Conservation (phyloP, 1,140 invertebrate genomes). For the Bombus terrestris region DNA sequence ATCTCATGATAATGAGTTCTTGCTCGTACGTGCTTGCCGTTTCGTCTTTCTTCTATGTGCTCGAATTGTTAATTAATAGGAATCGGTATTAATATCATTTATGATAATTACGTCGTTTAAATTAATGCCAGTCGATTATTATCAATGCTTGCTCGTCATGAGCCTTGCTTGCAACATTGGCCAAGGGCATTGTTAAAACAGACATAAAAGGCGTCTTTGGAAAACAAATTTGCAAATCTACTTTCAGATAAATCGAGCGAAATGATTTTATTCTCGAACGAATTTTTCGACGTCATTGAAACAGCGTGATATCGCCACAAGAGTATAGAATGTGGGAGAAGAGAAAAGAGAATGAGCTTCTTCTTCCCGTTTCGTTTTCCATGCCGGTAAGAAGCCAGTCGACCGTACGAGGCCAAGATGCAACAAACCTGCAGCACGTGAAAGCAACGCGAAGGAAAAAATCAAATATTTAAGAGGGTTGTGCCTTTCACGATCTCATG, state of each 20-base stretch:
- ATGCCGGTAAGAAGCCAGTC: background rate
- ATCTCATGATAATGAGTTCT: background rate
- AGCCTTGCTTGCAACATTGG: background rate
- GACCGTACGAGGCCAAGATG: constrained; percentile 5
- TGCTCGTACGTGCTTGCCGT: background rate
- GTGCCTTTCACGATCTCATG: constrained; percentile 70
- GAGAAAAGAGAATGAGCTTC: too few species aligned
- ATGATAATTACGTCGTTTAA: background rate
- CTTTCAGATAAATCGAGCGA: background rate
- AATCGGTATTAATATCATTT: background rate
- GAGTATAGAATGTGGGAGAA: background rate
- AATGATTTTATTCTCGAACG: background rate
- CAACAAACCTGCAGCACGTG: constrained; percentile 22
- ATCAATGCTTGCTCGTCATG: background rate
- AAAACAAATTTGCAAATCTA: background rate
- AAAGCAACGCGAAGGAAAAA: constrained; percentile 38
- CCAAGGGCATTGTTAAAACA: background rate
- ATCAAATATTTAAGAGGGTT: background rate
- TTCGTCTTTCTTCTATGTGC: background rate
- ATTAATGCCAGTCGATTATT: background rate
- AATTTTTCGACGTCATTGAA: background rate
- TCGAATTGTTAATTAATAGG: background rate
- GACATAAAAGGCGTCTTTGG: background rate
- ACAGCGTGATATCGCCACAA: background rate
- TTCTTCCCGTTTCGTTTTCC: background rate